Evolutionary conservation across 92 coral and sea anemone genomes (phyloP).

Genomic region (Meandrina meandrites): DNA sequence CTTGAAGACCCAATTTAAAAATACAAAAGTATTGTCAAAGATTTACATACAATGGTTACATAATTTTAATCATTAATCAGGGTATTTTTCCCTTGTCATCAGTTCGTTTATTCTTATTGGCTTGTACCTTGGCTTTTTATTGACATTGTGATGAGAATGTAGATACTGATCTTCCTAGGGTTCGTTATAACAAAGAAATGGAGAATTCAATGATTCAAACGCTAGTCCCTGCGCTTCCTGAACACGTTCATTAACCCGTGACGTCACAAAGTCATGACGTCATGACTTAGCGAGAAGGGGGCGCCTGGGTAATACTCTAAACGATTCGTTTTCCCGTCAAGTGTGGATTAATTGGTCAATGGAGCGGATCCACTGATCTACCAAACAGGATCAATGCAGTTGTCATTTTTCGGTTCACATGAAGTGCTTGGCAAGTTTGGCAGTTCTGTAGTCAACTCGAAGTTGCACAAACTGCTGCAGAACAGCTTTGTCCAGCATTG

Average conservation of each 20-base stretch:
- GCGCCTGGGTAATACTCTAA: neutral
- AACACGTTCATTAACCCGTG: neutral
- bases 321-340: neutral
- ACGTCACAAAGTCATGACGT: neutral
- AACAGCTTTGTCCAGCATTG: conserved; percentile 90
- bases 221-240: neutral
- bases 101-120: neutral
- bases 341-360: neutral
- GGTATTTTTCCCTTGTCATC: neutral
- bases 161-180: neutral
- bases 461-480: conserved; percentile 95
- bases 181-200: too few species aligned
- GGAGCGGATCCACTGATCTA: neutral
- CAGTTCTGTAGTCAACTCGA: conserved; percentile 96
- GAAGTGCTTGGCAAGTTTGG: conserved; percentile 69
- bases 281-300: neutral
- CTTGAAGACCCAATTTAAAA: neutral
- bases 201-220: neutral
- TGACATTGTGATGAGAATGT: neutral
- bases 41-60: neutral
- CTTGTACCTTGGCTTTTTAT: neutral
- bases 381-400: neutral
- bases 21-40: too few species aligned
- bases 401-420: neutral
- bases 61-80: neutral